Evolutionary conservation across 2,797 vertebrate species (phyloP).

Genomic region (Percopsis omiscomaycus): DNA sequence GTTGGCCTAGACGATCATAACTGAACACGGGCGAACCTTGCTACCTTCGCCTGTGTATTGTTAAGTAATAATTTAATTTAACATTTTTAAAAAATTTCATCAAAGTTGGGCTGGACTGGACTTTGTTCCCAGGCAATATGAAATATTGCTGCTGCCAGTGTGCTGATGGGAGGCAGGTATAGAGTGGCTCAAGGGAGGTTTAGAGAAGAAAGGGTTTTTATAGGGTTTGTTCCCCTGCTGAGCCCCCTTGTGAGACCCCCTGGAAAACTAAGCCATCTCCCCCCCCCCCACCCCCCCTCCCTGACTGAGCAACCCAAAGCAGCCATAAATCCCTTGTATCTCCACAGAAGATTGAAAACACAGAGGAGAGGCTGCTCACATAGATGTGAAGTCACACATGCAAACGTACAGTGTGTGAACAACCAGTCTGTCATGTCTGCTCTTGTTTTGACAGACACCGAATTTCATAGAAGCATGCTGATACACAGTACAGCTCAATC

Average conservation of each 20-base stretch:
- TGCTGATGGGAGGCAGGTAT: neutral
- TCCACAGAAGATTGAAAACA: constrained; percentile 13
- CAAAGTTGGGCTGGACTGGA: neutral
- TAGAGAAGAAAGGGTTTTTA: constrained; percentile 27
- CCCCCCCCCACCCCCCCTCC: neutral
- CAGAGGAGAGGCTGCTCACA: constrained; percentile 1
- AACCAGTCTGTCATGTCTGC: neutral
- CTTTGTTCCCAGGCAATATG: constrained; percentile 2
- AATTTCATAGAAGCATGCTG: too few species aligned
- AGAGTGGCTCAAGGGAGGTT: constrained; percentile 4
- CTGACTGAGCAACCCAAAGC: constrained; percentile 12
- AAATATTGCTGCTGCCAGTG: neutral
- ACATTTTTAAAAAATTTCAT: neutral
- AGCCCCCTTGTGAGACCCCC: constrained; percentile 19
- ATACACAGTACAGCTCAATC: too few species aligned
- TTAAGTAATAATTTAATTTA: too few species aligned
- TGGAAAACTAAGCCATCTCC: constrained; percentile 13
- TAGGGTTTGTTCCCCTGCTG: constrained; percentile 32
- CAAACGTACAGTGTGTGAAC: neutral
- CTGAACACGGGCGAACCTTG: too few species aligned
- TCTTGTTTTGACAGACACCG: neutral
- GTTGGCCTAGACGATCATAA: neutral
- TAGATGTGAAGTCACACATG: neutral
- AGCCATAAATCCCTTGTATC: constrained; percentile 29
- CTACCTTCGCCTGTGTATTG: too few species aligned